Evolutionary conservation across 35 echinoderm and acorn worm species (phyloP).

Genomic region (Stichopus chloronotus): DNA sequence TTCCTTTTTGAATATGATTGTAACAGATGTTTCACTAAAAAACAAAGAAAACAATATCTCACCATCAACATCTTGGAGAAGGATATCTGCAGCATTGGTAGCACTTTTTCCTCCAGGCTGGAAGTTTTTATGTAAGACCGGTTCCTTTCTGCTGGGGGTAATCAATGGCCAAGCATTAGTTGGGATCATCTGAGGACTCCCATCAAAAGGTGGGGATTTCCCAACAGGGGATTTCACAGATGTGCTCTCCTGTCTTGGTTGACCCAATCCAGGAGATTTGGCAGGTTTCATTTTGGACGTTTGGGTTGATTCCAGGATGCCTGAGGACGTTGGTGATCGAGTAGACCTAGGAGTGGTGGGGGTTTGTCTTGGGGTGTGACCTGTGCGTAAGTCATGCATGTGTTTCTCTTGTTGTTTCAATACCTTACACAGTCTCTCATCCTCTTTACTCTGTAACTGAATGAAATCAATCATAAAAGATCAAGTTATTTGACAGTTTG

Average conservation of each 20-base stretch:
- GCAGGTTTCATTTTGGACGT: constrained; percentile 3
- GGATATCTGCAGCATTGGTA: constrained; percentile 53
- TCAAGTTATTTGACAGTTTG: too few species aligned
- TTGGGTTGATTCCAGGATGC: neutral
- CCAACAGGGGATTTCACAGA: constrained; percentile 16
- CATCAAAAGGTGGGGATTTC: neutral
- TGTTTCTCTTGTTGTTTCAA: constrained; percentile 78
- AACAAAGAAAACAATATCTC: neutral
- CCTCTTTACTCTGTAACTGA: constrained; percentile 82
- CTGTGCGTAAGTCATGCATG: constrained; percentile 54
- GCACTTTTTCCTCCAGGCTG: constrained; percentile 43
- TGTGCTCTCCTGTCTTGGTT: constrained; percentile 5
- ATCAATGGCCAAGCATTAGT: constrained; percentile 32
- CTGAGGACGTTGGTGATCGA: neutral
- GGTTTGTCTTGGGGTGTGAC: constrained; percentile 10
- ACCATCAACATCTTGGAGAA: constrained; percentile 80
- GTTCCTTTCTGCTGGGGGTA: neutral
- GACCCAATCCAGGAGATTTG: constrained; percentile 22
- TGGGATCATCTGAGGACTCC: constrained; percentile 46
- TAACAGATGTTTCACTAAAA: too few species aligned
- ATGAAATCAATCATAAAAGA: neutral
- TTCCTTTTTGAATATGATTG: too few species aligned
- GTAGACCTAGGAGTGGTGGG: neutral
- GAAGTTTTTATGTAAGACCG: constrained; percentile 29
- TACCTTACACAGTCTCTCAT: constrained; percentile 78